Conservation (phyloP, 2,797 vertebrate genomes). For the Sebastes umbrosus region DNA sequence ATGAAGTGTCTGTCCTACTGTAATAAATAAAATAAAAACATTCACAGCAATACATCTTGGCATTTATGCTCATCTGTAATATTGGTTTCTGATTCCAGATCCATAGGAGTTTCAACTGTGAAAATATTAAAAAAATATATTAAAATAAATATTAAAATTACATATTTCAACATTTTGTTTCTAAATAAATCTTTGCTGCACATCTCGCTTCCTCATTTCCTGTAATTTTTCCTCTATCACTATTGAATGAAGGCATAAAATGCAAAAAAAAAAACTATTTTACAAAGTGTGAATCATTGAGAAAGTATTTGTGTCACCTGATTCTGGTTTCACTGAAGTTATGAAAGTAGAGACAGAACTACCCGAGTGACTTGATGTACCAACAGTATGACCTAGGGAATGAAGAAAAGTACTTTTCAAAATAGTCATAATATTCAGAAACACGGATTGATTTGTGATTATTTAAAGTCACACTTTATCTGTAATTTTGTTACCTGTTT, state of each 20-base stretch:
- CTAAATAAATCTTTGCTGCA: too few species aligned
- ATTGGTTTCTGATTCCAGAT: background rate
- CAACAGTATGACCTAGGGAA: background rate
- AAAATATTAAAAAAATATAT: background rate
- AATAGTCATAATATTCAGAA: background rate
- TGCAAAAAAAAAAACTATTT: too few species aligned
- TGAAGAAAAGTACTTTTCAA: background rate
- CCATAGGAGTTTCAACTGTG: background rate
- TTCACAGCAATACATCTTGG: background rate
- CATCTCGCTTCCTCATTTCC: too few species aligned
- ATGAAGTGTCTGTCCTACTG: background rate
- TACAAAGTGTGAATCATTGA: too few species aligned
- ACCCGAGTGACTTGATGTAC: background rate
- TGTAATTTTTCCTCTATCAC: too few species aligned
- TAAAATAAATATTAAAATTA: background rate
- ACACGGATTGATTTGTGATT: background rate
- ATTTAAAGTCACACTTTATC: background rate
- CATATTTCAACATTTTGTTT: too few species aligned
- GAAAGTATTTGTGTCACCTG: background rate
- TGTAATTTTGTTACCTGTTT: background rate
- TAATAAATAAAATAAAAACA: background rate
- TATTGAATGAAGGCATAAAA: too few species aligned
- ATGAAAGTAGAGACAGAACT: background rate
- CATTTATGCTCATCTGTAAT: background rate
- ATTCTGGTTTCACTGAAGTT: too few species aligned